Conservation (phyloP, 2,113 vertebrate species). For the Ibidorhyncha struthersii region DNA sequence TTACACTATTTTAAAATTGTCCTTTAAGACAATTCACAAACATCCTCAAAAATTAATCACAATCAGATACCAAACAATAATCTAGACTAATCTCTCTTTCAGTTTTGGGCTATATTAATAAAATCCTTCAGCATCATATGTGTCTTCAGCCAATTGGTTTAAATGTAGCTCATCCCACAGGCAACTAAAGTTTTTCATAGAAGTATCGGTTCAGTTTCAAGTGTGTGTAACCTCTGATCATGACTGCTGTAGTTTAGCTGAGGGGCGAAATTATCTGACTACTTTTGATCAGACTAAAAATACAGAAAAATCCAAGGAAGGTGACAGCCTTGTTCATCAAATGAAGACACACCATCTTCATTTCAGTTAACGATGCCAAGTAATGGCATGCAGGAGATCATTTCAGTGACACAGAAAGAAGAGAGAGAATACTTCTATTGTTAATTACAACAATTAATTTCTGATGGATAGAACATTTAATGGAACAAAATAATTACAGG, state of each 20-base stretch:
- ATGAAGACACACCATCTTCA: not conserved
- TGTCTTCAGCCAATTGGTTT: not conserved
- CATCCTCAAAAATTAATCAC: not conserved
- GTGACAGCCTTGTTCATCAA: slow-evolving; percentile 43
- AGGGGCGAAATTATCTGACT: not conserved
- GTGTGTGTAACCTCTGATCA: not conserved
- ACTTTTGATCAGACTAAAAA: not conserved
- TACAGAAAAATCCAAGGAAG: not conserved
- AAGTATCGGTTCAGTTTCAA: not conserved
- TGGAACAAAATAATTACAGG: slow-evolving; percentile 54
- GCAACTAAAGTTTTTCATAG: not conserved
- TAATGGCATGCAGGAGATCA: slow-evolving; percentile 36
- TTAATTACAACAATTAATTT: slow-evolving; percentile 66
- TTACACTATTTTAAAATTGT: not conserved
- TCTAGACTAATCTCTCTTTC: not conserved
- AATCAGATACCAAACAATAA: not conserved
- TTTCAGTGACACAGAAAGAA: slow-evolving; percentile 14
- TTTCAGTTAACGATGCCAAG: not conserved
- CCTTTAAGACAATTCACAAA: not conserved
- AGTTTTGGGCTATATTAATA: not conserved
- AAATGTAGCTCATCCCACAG: not conserved
- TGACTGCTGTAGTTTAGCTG: not conserved
- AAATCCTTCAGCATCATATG: not conserved
- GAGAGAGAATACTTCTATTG: slow-evolving; percentile 32
- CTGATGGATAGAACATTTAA: slow-evolving; percentile 47